Percentiles rank a stretch among this genome's conserved stretches.
Evolutionary conservation across 2,888 invertebrate species (phyloP).

Genomic region (Polydrusus tereticollis): DNA sequence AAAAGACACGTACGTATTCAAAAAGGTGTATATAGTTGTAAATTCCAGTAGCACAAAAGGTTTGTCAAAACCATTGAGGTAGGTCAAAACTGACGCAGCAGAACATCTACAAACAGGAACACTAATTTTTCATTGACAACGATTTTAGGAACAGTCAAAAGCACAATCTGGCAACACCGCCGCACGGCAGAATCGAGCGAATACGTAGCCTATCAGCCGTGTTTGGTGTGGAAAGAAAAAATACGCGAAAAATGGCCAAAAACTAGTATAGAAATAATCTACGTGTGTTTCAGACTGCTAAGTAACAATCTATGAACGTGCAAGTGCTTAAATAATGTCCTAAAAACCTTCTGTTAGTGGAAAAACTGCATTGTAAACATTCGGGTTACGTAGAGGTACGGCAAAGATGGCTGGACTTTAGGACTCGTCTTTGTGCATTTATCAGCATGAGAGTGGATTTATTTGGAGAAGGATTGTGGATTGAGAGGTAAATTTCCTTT

Average conservation of each 20-base stretch:
- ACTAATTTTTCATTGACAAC: neutral
- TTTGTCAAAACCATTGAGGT: no score
- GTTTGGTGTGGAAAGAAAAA: conserved; percentile 63
- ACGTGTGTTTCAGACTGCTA: conserved; percentile 54
- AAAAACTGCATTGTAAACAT: conserved; percentile 59
- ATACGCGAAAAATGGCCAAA: conserved; percentile 59
- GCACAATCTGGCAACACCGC: conserved; percentile 27
- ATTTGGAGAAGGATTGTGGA: conserved; percentile 74
- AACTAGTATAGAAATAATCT: conserved; percentile 58
- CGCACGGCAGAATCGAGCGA: conserved; percentile 48
- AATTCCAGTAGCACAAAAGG: no score
- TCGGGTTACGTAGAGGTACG: conserved; percentile 51
- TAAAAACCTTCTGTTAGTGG: conserved; percentile 48
- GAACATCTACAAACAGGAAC: no score
- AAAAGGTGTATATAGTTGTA: no score
- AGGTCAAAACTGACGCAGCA: no score
- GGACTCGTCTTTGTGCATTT: conserved; percentile 78
- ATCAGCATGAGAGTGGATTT: conserved; percentile 79
- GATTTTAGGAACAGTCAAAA: neutral
- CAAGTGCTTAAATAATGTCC: conserved; percentile 53
- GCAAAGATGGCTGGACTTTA: conserved; percentile 81
- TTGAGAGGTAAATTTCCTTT: conserved; percentile 71
- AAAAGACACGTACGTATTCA: no score
- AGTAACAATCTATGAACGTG: conserved; percentile 57
- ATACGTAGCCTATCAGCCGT: conserved; percentile 64